phyloP scores from a whole-genome alignment of 2,797 vertebrate species.

The Sebastes miniatus region DNA sequence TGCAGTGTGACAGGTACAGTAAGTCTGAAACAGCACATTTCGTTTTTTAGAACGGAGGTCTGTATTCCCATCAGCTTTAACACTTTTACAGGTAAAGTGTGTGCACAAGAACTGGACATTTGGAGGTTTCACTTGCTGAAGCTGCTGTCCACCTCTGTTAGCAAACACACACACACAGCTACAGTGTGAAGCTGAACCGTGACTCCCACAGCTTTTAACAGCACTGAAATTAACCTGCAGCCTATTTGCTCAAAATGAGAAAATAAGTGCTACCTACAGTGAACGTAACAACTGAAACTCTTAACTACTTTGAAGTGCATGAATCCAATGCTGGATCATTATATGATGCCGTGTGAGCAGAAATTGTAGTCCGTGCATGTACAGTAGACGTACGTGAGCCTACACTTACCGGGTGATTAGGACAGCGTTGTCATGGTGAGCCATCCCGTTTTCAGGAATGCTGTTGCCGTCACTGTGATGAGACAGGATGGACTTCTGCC shows the following conservation, averaged over 20 bases:
- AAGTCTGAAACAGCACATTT: conserved; percentile 37
- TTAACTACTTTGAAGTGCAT: neutral
- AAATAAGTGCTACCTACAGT: conserved; percentile 14
- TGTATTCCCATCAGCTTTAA: conserved; percentile 37
- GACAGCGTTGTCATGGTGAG: conserved; percentile 99
- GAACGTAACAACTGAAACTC: neutral
- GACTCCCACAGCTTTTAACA: neutral
- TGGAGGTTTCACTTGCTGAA: neutral
- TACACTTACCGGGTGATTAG: conserved; percentile 95
- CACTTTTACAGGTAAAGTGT: conserved; percentile 6
- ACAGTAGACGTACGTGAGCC: neutral
- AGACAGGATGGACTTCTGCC: conserved; percentile 98
- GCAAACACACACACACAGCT: neutral
- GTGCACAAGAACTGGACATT: conserved; percentile 6
- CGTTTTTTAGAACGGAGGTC: conserved; percentile 22
- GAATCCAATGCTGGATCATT: neutral
- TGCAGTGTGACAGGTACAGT: conserved; percentile 58
- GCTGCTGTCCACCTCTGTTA: neutral
- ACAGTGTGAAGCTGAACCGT: neutral
- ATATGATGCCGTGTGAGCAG: neutral
- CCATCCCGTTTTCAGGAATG: conserved; percentile 98
- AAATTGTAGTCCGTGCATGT: neutral
- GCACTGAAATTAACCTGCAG: conserved; percentile 36
- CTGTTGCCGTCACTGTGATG: conserved; percentile 97
- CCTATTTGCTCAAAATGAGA: conserved; percentile 38